phyloP scores from a whole-genome alignment of 2,888 invertebrate species.

The Temnothorax rugatulus region DNA sequence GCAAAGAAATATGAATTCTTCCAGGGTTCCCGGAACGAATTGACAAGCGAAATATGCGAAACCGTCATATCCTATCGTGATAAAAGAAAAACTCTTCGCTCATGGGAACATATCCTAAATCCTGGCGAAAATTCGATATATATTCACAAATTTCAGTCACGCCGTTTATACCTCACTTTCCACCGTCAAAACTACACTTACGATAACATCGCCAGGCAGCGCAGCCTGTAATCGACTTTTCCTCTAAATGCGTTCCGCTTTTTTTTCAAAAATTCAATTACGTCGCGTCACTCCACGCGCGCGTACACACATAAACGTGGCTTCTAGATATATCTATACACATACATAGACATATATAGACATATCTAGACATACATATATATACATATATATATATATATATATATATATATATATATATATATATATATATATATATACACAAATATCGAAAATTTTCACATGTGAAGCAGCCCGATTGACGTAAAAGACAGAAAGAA shows the following conservation, averaged over 20 bases:
- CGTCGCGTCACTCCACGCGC: constrained; percentile 39
- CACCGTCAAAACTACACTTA: constrained; percentile 51
- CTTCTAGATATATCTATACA: neutral
- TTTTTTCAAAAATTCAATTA: constrained; percentile 56
- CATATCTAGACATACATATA: neutral
- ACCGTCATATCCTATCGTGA: neutral
- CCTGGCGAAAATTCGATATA: constrained; percentile 43
- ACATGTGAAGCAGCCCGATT: constrained; percentile 1
- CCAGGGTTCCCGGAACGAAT: neutral
- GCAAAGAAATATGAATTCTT: constrained; percentile 14
- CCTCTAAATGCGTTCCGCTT: constrained; percentile 52
- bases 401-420: neutral
- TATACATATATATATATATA: neutral
- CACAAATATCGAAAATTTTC: constrained; percentile 24
- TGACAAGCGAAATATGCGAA: constrained; percentile 22
- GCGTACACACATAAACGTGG: constrained; percentile 23
- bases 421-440: no score
- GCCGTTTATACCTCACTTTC: constrained; percentile 51
- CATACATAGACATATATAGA: neutral
- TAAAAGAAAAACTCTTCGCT: neutral
- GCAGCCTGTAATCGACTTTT: constrained; percentile 55
- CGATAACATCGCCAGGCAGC: constrained; percentile 51
- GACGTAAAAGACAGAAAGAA: neutral
- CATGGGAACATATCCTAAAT: constrained; percentile 13
- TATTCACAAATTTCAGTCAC: constrained; percentile 49